Base-by-base conservation (phyloP, 2,113 vertebrate species). In the Elgaria multicarinata region DNA sequence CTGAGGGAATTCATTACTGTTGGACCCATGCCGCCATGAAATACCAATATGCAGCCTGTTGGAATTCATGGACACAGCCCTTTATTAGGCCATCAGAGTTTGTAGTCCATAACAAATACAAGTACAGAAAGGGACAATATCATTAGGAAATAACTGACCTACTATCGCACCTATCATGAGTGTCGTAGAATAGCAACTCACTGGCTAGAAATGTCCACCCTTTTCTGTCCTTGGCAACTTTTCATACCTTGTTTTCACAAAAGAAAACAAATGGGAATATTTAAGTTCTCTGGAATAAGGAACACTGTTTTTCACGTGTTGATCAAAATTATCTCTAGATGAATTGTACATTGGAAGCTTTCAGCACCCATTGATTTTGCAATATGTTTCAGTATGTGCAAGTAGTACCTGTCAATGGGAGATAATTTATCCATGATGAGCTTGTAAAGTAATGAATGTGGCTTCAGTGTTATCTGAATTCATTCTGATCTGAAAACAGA, bases 71-170 rank as follows among this genome's bases (percentile, higher is more conserved):
- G 95, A 84, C 93, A 89, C 78, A 90, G 53, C 55, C 83, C 86
- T 96, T 96, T 94, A 66, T 84, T 93, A 92, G 90, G 92, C 96
- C 95, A 90, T 95, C 93, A 90, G 92, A 89, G 91, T 95, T 97
- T 97, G 95, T 93, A 95, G 94, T 92, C 95, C 94, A 92, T 92
- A 95, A 91, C 93, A 96, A 96, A 97, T 91, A 97, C 95, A 96
- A 96, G 93, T 91, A 95, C 91, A 94, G 94, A 91, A 87, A 94
- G 79, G 90, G 94, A 90, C 50, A 93, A 74, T 93, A 95, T 92
- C 82, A 86, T 86, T 77, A 58, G 62, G 75, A 81, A 94, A 50
- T 86, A 69, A 86, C 86, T 92, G 94, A 95, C 91, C 92, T 94
- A 42, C 92, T 76, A 85, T 80, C 77, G 50, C n/a, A 66, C 82